A percentile compares a stretch with the other conserved stretches of the same genome.
phyloP scores from a whole-genome alignment of 1,140 invertebrate species.

The Plodia interpunctella region DNA sequence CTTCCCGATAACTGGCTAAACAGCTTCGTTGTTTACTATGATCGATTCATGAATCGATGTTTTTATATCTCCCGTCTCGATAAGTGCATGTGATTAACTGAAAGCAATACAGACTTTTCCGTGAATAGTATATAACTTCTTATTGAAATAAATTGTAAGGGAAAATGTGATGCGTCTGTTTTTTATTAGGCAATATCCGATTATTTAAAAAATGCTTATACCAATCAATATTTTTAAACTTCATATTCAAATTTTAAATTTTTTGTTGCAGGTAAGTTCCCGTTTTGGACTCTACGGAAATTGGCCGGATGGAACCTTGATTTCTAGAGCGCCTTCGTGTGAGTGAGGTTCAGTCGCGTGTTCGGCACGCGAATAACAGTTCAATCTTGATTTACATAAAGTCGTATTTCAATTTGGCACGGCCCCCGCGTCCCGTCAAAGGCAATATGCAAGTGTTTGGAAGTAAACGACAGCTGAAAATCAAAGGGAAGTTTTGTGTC shows the following conservation, averaged over 20 bases:
- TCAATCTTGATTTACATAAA: conserved; percentile 58
- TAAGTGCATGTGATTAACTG: conserved; percentile 6
- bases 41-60: conserved; percentile 7
- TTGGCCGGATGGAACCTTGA: conserved; percentile 50
- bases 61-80: not conserved
- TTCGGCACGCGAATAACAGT: conserved; percentile 50
- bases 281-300: conserved; percentile 28
- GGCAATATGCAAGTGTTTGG: conserved; percentile 31
- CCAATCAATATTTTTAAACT: no score
- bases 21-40: not conserved
- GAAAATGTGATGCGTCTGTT: no score
- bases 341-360: conserved; percentile 47
- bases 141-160: no score
- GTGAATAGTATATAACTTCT: no score
- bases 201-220: no score
- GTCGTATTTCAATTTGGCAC: conserved; percentile 59
- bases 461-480: conserved; percentile 58
- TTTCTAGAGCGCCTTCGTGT: conserved; percentile 34
- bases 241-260: conserved; percentile 15
- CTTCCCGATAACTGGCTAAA: conserved; percentile 26
- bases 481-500: conserved; percentile 38
- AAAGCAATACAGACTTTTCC: conserved; percentile 2
- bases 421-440: conserved; percentile 25
- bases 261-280: conserved; percentile 64
- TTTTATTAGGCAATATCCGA: no score